Evolutionary conservation across 2,113 vertebrate species (phyloP).

Genomic region (Microcebus ravelobensis): DNA sequence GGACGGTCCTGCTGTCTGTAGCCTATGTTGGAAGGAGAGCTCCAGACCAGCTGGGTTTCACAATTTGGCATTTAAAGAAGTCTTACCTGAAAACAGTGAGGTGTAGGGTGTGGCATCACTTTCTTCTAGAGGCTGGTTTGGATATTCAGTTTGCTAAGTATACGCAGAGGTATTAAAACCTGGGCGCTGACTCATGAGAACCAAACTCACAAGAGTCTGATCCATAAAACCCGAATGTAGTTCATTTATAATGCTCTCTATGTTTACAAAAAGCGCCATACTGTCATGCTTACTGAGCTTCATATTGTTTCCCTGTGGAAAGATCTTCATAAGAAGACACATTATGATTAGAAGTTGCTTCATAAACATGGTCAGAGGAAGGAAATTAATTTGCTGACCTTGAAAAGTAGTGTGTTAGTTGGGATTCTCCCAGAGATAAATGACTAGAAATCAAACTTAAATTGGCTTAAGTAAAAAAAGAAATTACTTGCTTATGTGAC

Average conservation of each 20-base stretch:
- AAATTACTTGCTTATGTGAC: not conserved
- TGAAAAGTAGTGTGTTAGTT: not conserved
- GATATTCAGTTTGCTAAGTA: not conserved
- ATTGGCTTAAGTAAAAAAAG: not conserved
- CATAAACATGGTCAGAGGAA: not conserved
- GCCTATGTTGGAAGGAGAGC: not conserved
- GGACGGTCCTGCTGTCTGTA: not conserved
- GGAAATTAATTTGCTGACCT: not conserved
- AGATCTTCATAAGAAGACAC: not conserved
- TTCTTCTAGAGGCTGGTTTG: not conserved
- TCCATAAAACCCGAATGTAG: not conserved
- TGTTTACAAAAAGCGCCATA: not conserved
- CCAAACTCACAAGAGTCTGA: constrained; percentile 7
- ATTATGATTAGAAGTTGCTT: not conserved
- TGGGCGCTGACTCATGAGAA: not conserved
- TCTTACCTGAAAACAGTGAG: not conserved
- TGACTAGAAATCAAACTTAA: not conserved
- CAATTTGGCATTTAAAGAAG: not conserved
- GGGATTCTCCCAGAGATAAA: not conserved
- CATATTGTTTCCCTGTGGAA: not conserved
- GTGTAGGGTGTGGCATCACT: not conserved
- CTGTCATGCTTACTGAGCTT: not conserved
- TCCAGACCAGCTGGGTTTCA: not conserved
- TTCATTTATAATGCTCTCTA: not conserved
- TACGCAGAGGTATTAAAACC: not conserved